Evolutionary conservation across 2,797 vertebrate species (phyloP), one percentile per base, ranked within the genome.

Genomic region (Manis javanica): DNA sequence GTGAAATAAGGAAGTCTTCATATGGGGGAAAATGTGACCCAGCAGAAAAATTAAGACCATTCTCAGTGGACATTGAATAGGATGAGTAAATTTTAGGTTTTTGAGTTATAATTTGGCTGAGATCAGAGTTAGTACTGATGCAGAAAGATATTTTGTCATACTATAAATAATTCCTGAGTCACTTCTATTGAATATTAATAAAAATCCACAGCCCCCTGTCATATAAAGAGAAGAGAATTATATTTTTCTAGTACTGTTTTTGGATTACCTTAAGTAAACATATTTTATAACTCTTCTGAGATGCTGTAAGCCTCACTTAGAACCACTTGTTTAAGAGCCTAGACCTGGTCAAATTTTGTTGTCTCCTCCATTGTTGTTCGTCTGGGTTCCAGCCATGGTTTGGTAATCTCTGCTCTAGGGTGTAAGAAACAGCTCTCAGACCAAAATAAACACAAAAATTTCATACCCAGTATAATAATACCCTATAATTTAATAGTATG

Each of bases 151-250:
- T 97, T 97, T 97, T 84, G 51, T 97, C 79, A 83, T 88, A 46
- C 75, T 93, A 68, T 88, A 96, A 97, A 96, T 97, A 96, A 96
- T 95, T 97, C 96, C 93, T 83, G 81, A 96, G 64, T 96, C 92
- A 82, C 84, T 97, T 96, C 95, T 97, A 81, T 91, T 96, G 83
- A 90, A 94, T 53, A 4, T 85, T 96, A 94, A 92, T 97, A 93
- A 97, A 95, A 95, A 92, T 93, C 59, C 87, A 90, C 71, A 29
- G 82, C 71, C 29, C 75, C 39, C 34, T 23, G 84, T n/a, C 71
- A 77, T 95, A 87, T 95, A 91, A 92, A 88, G 81, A 91, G 64
- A 90, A 84, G 63, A 94, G 55, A 55, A 96, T 81, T 96, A 72
- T 95, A 96, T 95, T 97, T 95, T 96, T 37, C 91, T 78, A 57